These are phyloP conservation scores for Dioctria rufipes DNA, from an alignment of 2,888 invertebrate genomes.

Conservation along the genomic window DNA sequence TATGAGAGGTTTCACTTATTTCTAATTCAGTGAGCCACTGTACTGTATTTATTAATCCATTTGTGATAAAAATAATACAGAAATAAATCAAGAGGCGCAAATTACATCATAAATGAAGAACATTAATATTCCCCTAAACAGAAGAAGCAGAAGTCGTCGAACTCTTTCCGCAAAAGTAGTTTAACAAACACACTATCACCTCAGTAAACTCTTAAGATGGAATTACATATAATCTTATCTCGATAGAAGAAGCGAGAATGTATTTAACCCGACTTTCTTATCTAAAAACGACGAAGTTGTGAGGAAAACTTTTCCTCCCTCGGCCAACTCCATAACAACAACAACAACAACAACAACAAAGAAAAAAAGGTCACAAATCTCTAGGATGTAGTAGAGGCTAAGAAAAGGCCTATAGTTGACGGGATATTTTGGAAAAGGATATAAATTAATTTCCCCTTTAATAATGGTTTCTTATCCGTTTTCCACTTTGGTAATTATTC, in stretches of 20 bases:
- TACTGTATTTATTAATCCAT: too few species aligned
- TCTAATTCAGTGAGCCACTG: too few species aligned
- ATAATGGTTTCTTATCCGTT: constrained; percentile 46
- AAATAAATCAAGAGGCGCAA: too few species aligned
- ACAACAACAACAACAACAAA: too few species aligned
- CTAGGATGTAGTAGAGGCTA: constrained; percentile 24
- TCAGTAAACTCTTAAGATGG: constrained; percentile 15
- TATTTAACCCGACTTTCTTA: constrained; percentile 24
- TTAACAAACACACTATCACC: not conserved
- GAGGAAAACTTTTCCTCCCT: constrained; percentile 14
- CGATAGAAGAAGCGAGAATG: constrained; percentile 1
- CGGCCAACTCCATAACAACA: too few species aligned
- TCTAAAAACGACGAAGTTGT: constrained; percentile 3
- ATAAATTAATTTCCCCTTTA: constrained; percentile 50
- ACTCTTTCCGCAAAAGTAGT: constrained; percentile 11
- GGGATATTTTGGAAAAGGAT: constrained; percentile 34
- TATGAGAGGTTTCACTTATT: too few species aligned
- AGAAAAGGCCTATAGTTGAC: constrained; percentile 1
- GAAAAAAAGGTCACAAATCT: constrained; percentile 33
- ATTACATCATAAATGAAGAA: too few species aligned
- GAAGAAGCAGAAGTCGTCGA: too few species aligned
- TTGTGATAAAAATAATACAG: too few species aligned
- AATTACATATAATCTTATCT: constrained; percentile 15
- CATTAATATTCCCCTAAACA: too few species aligned
- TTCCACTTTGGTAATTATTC: constrained; percentile 39